phyloP scores from a whole-genome alignment of 2,888 invertebrate genomes.

The Nesidiocoris tenuis region DNA sequence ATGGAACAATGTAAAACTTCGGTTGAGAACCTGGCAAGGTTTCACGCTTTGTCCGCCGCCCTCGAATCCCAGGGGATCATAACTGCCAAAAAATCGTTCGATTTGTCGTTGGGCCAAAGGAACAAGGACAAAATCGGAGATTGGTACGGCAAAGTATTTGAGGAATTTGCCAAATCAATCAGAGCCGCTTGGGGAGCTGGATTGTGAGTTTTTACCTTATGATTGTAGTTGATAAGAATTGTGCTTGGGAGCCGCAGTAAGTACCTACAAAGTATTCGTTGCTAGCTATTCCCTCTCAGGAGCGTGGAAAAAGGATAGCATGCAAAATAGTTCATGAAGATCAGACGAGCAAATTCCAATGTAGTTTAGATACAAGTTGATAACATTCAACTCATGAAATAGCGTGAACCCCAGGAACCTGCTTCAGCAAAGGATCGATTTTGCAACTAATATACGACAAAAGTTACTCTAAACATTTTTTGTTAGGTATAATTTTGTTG shows the following conservation, averaged over 20 bases:
- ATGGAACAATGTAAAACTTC: slow-evolving; percentile 13
- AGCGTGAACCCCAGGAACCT: too few relatives aligned
- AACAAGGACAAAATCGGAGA: not conserved
- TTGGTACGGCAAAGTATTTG: not conserved
- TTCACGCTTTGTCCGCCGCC: slow-evolving; percentile 8
- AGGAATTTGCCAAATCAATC: slow-evolving; percentile 19
- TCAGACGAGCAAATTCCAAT: too few relatives aligned
- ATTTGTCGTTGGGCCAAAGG: slow-evolving; percentile 6
- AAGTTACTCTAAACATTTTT: too few relatives aligned
- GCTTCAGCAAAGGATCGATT: too few relatives aligned
- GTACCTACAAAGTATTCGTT: too few relatives aligned
- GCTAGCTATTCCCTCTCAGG: too few relatives aligned
- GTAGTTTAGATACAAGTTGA: too few relatives aligned
- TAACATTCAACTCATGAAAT: too few relatives aligned
- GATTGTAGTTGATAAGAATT: not conserved
- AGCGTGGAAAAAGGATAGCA: too few relatives aligned
- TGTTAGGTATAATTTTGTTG: too few relatives aligned
- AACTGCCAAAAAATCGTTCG: not conserved
- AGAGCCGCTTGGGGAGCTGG: slow-evolving; percentile 8
- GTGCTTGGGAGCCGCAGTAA: not conserved
- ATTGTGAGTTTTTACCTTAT: not conserved
- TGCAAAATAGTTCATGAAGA: too few relatives aligned
- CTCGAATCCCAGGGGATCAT: not conserved
- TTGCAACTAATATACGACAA: too few relatives aligned
- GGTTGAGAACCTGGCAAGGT: not conserved